Evolutionary conservation across 37 sponge, comb jelly and placozoan genomes (phyloP).

Genomic region (Corticium candelabrum): DNA sequence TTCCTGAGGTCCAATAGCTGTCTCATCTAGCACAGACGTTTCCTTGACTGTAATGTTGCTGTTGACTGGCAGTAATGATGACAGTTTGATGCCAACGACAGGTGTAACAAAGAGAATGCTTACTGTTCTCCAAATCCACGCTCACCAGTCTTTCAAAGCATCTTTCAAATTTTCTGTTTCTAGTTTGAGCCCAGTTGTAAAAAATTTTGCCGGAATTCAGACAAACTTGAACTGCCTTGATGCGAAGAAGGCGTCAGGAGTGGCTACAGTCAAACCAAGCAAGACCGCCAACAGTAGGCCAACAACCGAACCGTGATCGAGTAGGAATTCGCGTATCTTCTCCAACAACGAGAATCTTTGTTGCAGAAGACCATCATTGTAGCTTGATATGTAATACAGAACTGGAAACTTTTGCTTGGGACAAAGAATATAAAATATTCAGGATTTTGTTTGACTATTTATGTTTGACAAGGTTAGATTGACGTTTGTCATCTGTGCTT

Average conservation of each 20-base stretch:
- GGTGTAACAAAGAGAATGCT: not conserved
- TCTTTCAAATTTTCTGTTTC: not conserved
- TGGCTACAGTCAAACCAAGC: not conserved
- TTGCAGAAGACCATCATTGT: too few species aligned
- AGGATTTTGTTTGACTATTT: too few species aligned
- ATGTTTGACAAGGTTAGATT: too few species aligned
- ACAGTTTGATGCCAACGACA: not conserved
- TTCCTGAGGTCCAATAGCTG: not conserved
- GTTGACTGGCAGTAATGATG: not conserved
- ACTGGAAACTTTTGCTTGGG: too few species aligned
- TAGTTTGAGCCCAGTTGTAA: not conserved
- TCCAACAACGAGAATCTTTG: not conserved
- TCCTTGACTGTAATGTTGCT: not conserved
- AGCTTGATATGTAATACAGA: too few species aligned
- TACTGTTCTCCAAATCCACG: not conserved
- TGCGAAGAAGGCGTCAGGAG: not conserved
- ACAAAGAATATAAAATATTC: too few species aligned
- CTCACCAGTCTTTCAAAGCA: not conserved
- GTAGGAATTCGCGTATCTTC: too few species aligned
- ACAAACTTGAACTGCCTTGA: not conserved
- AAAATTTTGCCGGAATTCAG: not conserved
- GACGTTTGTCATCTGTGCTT: too few species aligned
- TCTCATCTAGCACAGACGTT: not conserved
- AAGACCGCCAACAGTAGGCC: conserved; percentile 6
- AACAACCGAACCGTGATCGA: not conserved